Evolutionary conservation across 2,888 invertebrate genomes (phyloP), one percentile per base, ranked within the genome.

Genomic region (Ennomos erosarius): DNA sequence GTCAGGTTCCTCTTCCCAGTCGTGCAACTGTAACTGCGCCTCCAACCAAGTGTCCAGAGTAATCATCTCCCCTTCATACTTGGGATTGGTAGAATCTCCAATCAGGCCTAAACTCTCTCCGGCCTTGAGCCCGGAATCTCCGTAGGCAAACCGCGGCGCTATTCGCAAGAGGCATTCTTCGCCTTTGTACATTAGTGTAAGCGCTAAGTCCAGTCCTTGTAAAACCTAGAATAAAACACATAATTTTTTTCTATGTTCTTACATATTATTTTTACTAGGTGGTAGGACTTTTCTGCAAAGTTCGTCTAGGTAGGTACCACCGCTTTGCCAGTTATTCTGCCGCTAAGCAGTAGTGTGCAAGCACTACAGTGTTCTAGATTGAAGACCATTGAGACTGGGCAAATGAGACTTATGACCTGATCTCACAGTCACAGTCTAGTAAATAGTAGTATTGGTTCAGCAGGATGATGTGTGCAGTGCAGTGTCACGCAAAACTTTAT

Each of bases 121-220:
- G 0, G 86, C 67, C 44, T 96, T 80, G 38, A 95, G 85, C 0
- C 98, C 98, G 47, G 93, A 79, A 1, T 94, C 91, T 0, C 98
- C 98, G 80, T 96, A 99, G 2, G 95, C 98, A 88, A 98, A 97
- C 69, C 98, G 93, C 3, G 97, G 93, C 63, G 95, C 94, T 51
- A 98, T 91, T 78, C 94, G 93, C 46, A 98, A 84, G 67, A 95
- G 93, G 57, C 97, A 95, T 69, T 93, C 92, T 90, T 99, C 98
- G 0, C 95, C 96, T 73, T 95, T 92, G 78, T 96, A 94, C 98
- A 98, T 98, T 70, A 98, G 88, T 26, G 97, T 95, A 66, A 98
- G 84, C 12, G 96, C 95, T 85, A 98, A 93, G 84, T 98, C 98
- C 75, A 98, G 79, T 9, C 98, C 98, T 95, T 97, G 95, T 51